Evolutionary conservation across 1,140 invertebrate genomes (phyloP).

Genomic region (Habropoda laboriosa): DNA sequence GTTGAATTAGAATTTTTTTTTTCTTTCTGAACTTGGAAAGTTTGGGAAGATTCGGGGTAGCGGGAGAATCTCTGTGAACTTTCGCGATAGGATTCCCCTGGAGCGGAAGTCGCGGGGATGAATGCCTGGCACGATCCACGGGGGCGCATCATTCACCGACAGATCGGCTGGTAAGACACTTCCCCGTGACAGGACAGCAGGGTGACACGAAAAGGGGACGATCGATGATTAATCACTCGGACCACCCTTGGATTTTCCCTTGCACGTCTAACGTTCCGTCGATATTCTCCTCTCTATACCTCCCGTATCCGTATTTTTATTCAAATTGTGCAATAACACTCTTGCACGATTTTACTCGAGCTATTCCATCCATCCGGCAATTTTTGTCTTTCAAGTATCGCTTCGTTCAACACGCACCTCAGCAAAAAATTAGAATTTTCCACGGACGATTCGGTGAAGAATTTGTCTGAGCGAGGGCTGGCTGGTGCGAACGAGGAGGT

Average conservation of each 20-base stretch:
- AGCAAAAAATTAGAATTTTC: too few relatives aligned
- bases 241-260: slow-evolving; percentile 39
- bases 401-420: too few relatives aligned
- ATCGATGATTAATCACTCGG: slow-evolving; percentile 47
- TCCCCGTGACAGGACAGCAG: slow-evolving; percentile 2
- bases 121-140: slow-evolving; percentile 38
- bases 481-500: neutral
- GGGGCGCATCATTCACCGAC: slow-evolving; percentile 35
- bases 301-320: too few relatives aligned
- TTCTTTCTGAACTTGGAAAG: neutral
- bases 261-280: slow-evolving; percentile 30
- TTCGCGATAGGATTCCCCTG: slow-evolving; percentile 5
- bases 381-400: too few relatives aligned
- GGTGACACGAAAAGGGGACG: neutral
- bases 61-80: neutral
- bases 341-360: neutral
- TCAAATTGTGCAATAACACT: slow-evolving; percentile 25
- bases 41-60: neutral
- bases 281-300: slow-evolving; percentile 33
- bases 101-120: neutral
- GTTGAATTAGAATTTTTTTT: too few relatives aligned
- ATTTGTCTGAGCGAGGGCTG: too few relatives aligned
- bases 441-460: too few relatives aligned
- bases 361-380: too few relatives aligned
- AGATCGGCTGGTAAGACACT: slow-evolving; percentile 40